Conservation (phyloP, 2,888 invertebrate genomes). For the Xestia c-nigrum region DNA sequence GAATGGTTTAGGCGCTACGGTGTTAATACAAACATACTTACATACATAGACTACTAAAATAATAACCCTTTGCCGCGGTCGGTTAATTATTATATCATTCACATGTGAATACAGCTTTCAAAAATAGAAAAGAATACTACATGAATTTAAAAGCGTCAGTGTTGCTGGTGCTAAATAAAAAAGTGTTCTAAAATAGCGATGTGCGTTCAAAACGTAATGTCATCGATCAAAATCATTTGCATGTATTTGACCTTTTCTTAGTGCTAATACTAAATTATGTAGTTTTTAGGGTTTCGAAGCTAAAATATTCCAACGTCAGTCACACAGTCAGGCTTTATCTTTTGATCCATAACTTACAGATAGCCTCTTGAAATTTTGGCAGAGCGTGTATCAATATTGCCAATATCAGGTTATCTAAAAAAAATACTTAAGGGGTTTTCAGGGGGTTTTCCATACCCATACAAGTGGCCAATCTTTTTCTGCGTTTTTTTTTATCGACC, state of each 20-base stretch:
- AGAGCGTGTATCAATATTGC: background rate
- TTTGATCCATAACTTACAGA: background rate
- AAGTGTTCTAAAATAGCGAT: slow-evolving; percentile 47
- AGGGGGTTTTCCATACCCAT: background rate
- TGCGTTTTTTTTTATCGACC: background rate
- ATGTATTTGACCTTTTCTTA: slow-evolving; percentile 69
- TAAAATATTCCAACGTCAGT: background rate
- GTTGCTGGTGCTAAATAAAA: slow-evolving; percentile 32
- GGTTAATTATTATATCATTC: slow-evolving; percentile 32
- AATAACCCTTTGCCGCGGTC: no score
- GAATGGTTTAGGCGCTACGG: no score
- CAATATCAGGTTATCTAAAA: background rate
- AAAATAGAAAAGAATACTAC: slow-evolving; percentile 24
- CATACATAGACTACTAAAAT: no score
- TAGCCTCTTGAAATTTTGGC: background rate
- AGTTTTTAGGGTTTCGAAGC: slow-evolving; percentile 50
- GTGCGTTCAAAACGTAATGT: slow-evolving; percentile 68
- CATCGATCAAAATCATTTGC: slow-evolving; percentile 78
- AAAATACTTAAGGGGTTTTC: background rate
- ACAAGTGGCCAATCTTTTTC: background rate
- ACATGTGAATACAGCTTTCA: slow-evolving; percentile 13
- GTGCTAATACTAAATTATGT: slow-evolving; percentile 55
- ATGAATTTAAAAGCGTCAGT: slow-evolving; percentile 28
- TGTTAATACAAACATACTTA: no score
- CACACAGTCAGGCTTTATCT: background rate